A percentile compares a stretch with the other conserved stretches of the same genome.
Evolutionary conservation across 2,888 invertebrate genomes (phyloP).

Genomic region (Acleris holmiana): DNA sequence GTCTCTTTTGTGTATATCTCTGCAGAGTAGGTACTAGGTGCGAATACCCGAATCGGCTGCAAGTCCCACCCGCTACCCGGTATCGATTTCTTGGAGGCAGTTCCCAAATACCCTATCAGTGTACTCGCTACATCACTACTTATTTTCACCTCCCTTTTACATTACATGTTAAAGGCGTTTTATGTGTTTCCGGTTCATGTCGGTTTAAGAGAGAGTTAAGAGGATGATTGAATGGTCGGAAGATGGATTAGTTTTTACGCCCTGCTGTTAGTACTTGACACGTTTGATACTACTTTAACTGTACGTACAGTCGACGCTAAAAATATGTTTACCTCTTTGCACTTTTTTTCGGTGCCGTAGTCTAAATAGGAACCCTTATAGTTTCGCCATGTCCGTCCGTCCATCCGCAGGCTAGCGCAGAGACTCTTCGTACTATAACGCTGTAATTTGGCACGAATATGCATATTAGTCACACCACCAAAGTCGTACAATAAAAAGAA

Average conservation of each 20-base stretch:
- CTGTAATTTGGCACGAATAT: too few relatives aligned
- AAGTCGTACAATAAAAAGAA: too few relatives aligned
- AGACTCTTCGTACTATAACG: too few relatives aligned
- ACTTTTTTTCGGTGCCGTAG: too few relatives aligned
- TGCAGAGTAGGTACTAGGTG: neutral
- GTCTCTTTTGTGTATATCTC: neutral
- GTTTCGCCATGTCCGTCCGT: too few relatives aligned
- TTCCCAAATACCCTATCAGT: constrained; percentile 43
- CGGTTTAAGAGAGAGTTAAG: constrained; percentile 4
- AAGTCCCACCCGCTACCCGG: constrained; percentile 49
- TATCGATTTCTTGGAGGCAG: constrained; percentile 57
- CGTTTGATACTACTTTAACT: too few relatives aligned
- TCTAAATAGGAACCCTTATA: too few relatives aligned
- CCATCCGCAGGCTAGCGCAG: too few relatives aligned
- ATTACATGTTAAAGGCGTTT: constrained; percentile 29
- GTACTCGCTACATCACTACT: constrained; percentile 17
- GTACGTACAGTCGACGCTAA: too few relatives aligned
- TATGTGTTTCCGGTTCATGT: constrained; percentile 21
- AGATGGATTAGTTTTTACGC: neutral
- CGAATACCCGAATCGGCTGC: constrained; percentile 41
- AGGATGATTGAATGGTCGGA: constrained; percentile 2
- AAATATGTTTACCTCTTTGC: too few relatives aligned
- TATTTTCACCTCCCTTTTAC: constrained; percentile 27
- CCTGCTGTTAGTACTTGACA: too few relatives aligned
- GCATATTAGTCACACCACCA: too few relatives aligned